Conservation (phyloP, 2,113 vertebrate genomes). For the Eleginops maclovinus region DNA sequence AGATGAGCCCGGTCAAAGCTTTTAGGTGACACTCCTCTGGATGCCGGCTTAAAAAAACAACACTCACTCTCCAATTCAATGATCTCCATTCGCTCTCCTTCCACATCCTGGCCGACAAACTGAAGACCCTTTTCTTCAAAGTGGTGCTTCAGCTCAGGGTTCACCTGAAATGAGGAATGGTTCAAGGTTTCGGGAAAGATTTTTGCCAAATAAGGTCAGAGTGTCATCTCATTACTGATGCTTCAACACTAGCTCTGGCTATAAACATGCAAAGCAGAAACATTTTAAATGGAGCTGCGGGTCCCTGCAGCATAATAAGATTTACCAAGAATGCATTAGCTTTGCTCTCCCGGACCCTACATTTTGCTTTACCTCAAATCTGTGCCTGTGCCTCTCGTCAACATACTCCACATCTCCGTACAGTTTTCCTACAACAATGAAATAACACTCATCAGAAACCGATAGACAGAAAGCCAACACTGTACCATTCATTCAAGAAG, state of each 20-base stretch:
- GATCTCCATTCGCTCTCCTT: constrained; percentile 95
- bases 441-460: not conserved
- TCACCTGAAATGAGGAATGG: constrained; percentile 84
- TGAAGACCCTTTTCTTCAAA: constrained; percentile 91
- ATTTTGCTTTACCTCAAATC: constrained; percentile 89
- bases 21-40: not conserved
- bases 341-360: no score
- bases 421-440: constrained; percentile 86
- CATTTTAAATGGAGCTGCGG: not conserved
- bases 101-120: constrained; percentile 94
- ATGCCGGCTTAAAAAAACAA: not conserved
- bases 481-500: not conserved
- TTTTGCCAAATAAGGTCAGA: not conserved
- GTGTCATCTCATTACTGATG: not conserved
- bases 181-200: not conserved
- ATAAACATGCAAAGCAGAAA: not conserved
- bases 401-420: constrained; percentile 91
- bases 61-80: constrained; percentile 92
- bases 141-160: constrained; percentile 90
- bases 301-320: not conserved
- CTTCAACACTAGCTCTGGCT: not conserved
- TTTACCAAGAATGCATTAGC: not conserved
- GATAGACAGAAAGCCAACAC: not conserved
- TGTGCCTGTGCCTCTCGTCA: constrained; percentile 95
- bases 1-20: not conserved